Conservation (phyloP, 2,113 vertebrate species). For the Saiga tatarica region DNA sequence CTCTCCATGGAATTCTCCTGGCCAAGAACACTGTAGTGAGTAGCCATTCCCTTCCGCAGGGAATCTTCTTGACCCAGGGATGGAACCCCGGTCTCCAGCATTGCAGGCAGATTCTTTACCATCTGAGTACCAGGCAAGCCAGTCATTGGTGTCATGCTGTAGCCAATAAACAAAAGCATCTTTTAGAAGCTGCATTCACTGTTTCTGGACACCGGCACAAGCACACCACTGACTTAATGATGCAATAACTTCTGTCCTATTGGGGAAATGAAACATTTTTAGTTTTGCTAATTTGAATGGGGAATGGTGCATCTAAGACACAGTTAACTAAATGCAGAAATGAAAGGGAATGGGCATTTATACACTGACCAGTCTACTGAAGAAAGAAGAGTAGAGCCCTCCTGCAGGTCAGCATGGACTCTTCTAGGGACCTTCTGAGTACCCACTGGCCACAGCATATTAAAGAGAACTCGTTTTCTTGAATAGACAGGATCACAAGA, state of each 20-base stretch:
- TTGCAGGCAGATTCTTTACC: not conserved
- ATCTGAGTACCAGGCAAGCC: not conserved
- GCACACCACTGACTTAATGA: not conserved
- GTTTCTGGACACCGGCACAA: not conserved
- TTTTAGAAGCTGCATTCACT: not conserved
- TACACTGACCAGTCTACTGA: not conserved
- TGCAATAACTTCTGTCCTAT: not conserved
- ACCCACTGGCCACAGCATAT: accelerated
- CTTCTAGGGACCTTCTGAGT: not conserved
- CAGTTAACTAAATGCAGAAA: not conserved
- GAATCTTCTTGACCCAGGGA: not conserved
- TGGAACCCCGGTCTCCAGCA: accelerated
- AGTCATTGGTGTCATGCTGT: not conserved
- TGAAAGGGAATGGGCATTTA: not conserved
- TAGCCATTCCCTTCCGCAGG: not conserved
- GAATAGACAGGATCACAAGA: not conserved
- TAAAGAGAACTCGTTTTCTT: not conserved
- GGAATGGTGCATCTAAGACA: not conserved
- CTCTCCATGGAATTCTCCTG: not conserved
- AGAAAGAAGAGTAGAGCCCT: not conserved
- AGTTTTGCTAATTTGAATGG: not conserved
- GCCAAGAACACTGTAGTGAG: not conserved
- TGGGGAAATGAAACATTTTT: not conserved
- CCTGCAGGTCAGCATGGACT: not conserved
- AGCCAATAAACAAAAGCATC: not conserved